Evolutionary conservation across 2,797 vertebrate genomes (phyloP).

Genomic region (Mionectes olivaceus): DNA sequence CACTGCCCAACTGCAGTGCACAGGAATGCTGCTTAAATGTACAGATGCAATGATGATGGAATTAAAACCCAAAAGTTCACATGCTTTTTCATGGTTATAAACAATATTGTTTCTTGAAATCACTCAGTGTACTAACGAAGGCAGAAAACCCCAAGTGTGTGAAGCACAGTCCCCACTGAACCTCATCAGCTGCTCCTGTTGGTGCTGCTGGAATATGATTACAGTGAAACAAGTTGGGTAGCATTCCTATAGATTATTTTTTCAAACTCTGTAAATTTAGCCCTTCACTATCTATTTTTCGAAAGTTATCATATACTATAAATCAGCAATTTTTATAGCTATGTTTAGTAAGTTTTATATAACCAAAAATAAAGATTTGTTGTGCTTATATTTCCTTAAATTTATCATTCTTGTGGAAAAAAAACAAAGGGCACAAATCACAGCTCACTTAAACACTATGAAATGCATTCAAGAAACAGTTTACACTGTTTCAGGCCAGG

Average conservation of each 20-base stretch:
- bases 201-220: background rate
- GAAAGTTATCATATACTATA: background rate
- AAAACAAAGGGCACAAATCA: background rate
- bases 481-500: background rate
- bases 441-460: background rate
- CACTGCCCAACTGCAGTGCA: background rate
- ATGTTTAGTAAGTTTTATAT: background rate
- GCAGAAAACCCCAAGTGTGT: background rate
- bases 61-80: background rate
- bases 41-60: background rate
- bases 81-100: background rate
- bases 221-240: background rate
- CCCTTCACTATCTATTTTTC: background rate
- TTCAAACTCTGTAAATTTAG: background rate
- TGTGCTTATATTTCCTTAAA: background rate
- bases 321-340: background rate
- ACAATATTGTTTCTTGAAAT: background rate
- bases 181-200: background rate
- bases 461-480: background rate
- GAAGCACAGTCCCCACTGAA: background rate
- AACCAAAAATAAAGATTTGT: background rate
- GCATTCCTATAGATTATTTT: background rate
- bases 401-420: background rate
- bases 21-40: background rate
- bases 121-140: background rate